phyloP scores from a whole-genome alignment of 1,140 invertebrate genomes.

The Bombyx mandarina region DNA sequence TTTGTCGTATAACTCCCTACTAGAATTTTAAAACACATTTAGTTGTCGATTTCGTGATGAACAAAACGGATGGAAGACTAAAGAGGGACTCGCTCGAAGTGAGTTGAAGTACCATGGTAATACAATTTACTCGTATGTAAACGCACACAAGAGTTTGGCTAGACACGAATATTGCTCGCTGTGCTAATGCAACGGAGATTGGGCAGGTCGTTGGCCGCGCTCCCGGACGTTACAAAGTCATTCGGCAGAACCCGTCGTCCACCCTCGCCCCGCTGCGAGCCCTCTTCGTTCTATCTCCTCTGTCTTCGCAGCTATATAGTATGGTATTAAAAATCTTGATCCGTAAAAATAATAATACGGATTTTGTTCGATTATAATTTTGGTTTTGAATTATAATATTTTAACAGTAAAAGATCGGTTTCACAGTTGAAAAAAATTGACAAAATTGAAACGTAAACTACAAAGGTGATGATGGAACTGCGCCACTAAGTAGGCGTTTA shows the following conservation, averaged over 20 bases:
- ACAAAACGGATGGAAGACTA: not conserved
- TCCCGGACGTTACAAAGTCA: slow-evolving; percentile 69
- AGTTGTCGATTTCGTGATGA: no score
- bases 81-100: not conserved
- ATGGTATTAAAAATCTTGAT: no score
- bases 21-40: not conserved
- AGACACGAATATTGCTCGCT: slow-evolving; percentile 66
- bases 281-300: no score
- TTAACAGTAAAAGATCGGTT: no score
- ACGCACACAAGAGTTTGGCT: slow-evolving; percentile 27
- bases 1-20: slow-evolving; percentile 8
- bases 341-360: no score
- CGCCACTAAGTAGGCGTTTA: no score
- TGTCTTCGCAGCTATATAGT: no score
- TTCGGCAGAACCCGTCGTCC: slow-evolving; percentile 61
- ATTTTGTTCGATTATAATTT: no score
- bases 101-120: slow-evolving; percentile 1
- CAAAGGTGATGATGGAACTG: no score
- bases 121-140: slow-evolving; percentile 9
- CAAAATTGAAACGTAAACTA: no score
- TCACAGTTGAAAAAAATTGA: no score
- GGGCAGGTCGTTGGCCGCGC: slow-evolving; percentile 71
- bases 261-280: slow-evolving; percentile 35
- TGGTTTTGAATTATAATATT: no score
- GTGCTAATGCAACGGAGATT: slow-evolving; percentile 73